phyloP scores from a whole-genome alignment of 2,113 vertebrate genomes.

The Antidorcas marsupialis region DNA sequence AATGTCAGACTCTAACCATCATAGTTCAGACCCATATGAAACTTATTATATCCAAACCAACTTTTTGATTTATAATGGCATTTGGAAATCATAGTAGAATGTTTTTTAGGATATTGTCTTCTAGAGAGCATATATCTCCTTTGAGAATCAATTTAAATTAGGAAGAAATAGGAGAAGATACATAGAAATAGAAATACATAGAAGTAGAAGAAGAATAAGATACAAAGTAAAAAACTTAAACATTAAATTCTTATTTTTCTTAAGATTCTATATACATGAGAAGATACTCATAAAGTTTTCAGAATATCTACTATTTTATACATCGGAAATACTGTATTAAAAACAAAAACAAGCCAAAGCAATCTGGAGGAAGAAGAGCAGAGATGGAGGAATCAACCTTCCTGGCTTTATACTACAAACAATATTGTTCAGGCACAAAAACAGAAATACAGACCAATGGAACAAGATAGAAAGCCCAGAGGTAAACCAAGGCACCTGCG shows the following conservation, averaged over 20 bases:
- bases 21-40: background rate
- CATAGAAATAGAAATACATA: too few species aligned
- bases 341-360: background rate
- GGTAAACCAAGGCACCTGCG: background rate
- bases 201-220: background rate
- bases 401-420: background rate
- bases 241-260: background rate
- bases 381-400: background rate
- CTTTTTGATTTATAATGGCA: background rate
- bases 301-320: background rate
- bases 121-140: background rate
- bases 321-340: background rate
- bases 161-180: background rate
- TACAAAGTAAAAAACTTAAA: background rate
- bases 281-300: background rate
- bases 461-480: background rate
- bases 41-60: background rate
- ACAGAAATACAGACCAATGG: background rate
- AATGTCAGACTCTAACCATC: background rate
- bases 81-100: background rate
- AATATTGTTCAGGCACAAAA: background rate
- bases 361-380: background rate
- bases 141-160: constrained; percentile 20
- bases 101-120: background rate
- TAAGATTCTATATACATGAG: background rate